Evolutionary conservation across 37 sponge, comb jelly and placozoan species (phyloP).

Genomic region (Cladorhizidae sp.): DNA sequence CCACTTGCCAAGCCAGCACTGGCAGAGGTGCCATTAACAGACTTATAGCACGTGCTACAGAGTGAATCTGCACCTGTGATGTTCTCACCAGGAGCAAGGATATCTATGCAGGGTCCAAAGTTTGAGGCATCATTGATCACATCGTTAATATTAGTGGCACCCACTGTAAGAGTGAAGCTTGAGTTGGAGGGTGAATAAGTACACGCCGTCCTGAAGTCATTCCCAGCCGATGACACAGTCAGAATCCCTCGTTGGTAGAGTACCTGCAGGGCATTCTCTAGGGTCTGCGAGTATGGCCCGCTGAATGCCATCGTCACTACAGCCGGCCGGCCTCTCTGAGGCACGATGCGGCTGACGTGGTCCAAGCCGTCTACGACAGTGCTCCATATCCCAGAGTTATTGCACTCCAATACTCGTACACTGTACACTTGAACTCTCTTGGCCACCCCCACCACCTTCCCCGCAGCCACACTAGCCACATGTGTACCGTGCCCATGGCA

Average conservation of each 20-base stretch:
- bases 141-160: constrained; percentile 44
- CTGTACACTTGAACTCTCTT: constrained; percentile 52
- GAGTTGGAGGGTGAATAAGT: constrained; percentile 48
- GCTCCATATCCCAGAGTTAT: constrained; percentile 41
- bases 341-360: constrained; percentile 12
- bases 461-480: constrained; percentile 69
- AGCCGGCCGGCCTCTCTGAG: constrained; percentile 26
- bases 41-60: constrained; percentile 44
- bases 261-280: constrained; percentile 35
- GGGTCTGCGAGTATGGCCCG: constrained; percentile 11
- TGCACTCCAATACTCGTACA: constrained; percentile 64
- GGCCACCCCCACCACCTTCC: constrained; percentile 55
- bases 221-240: constrained; percentile 68
- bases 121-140: constrained; percentile 45
- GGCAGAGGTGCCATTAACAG: constrained; percentile 66
- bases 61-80: constrained; percentile 50
- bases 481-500: constrained; percentile 81
- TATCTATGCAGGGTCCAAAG: constrained; percentile 70
- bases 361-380: constrained; percentile 47
- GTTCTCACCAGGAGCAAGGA: constrained; percentile 72
- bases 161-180: constrained; percentile 61
- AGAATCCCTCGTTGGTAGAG: constrained; percentile 42
- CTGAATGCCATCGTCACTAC: constrained; percentile 68
- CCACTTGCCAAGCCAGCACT: constrained; percentile 70
- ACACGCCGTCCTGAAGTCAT: constrained; percentile 59